Base-by-base conservation (phyloP, 2,113 vertebrate genomes). In the Tachuris rubrigastra region DNA sequence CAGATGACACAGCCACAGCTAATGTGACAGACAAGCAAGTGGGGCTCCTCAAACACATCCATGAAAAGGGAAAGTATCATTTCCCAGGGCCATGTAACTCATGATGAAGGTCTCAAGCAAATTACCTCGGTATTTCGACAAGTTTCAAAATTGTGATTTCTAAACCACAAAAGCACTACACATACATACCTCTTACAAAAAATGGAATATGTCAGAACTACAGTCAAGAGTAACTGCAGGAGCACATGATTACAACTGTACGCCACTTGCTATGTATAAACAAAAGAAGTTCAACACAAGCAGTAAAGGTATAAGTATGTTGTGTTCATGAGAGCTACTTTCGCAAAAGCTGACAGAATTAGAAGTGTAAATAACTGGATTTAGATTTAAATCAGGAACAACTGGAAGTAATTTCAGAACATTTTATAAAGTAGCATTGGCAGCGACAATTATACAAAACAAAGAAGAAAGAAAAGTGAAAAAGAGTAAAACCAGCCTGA, bases 281-380 rank as follows among this genome's bases (percentile, higher is more conserved):
- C 1, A 10, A 47, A 62, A 8, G 9, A 56, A 60, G 55, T 41
- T 30, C 14, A 83, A 56, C 35, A 63, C 10, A 33, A 73, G 53
- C 21, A 80, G 30, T 1, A 68, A 15, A 77, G 3, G 2, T n/a
- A 42, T 3, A 82, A 52, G 30, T 35, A 68, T 0, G 1, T 0
- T 41, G 4, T 25, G 44, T 46, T 88, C 37, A 28, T 5, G 31
- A 87, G 28, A 81, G 30, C 8, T 66, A 33, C 30, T 78, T 77
- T 6, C 62, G 37, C 46, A 68, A 84, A 83, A 84, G 35, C 11
- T 78, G 15, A 65, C 23, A 75, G 18, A 91, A 89, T 39, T 39
- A 44, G 9, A 72, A 46, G 20, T n/a, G 15, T 55, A 75, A 55
- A 30, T 55, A 72, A 67, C 27, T 41, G 8, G 31, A 83, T 76